Evolutionary conservation across 2,797 vertebrate species (phyloP), one percentile per base, ranked within the genome.

Genomic region (Coracias cyanogaster): DNA sequence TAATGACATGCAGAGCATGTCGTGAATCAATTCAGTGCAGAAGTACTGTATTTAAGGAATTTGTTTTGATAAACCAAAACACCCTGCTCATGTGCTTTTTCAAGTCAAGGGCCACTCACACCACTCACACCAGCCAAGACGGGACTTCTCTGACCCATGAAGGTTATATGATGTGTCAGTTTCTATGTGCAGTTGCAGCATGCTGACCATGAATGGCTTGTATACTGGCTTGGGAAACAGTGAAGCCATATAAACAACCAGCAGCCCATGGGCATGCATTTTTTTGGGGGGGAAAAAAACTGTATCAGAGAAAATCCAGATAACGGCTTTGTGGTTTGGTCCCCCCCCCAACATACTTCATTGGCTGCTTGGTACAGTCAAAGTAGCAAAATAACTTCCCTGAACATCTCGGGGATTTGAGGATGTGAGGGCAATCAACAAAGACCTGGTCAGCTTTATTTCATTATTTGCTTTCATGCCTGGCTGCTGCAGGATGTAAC

Each of bases 401-500:
- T 54, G 46, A 93, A 89, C 43, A 55, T 69, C 89, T 92, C 89
- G 61, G 52, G 84, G 55, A 71, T 14, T 52, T 52, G 16, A 9
- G 52, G 8, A 24, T 28, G 12, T 35, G 16, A n/a, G 8, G 5
- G 35, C 26, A 89, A 66, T 19, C 8, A 7, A 11, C 21, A 66
- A 83, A 90, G 29, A 64, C 73, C 64, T 51, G 83, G 73, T 89
- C 81, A 82, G 16, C 78, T 85, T 91, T 55, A 35, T 66, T 80
- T 92, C 35, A 14, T 54, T 74, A 2, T 71, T 80, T 52, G 82
- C 4, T 3, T 83, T 87, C 0, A 2, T 79, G 76, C 79, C 65
- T 43, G 46, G 57, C 70, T 95, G 74, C 86, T 92, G 70, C 45
- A 89, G 95, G 80, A 80, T 22, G 37, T 49, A 89, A 82, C 90